phyloP scores from a whole-genome alignment of 2,888 invertebrate genomes.

The Drosophila putrida region DNA sequence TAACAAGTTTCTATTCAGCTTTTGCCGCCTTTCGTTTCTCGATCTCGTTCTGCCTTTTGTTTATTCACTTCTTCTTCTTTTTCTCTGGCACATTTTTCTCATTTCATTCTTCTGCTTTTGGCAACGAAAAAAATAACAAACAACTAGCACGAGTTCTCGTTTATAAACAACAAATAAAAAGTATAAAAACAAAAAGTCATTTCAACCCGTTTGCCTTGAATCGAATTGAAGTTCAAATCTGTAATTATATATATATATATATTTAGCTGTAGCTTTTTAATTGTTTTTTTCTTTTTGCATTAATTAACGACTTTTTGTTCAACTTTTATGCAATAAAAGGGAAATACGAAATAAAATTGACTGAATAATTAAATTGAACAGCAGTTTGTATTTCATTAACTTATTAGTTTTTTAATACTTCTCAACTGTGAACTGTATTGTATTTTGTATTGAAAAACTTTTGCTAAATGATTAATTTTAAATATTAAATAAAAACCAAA shows the following conservation, averaged over 20 bases:
- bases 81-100: constrained; percentile 13
- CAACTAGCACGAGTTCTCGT: constrained; percentile 65
- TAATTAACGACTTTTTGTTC: constrained; percentile 21
- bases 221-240: constrained; percentile 73
- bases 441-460: too few relatives aligned
- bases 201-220: constrained; percentile 76
- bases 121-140: constrained; percentile 51
- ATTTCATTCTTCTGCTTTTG: constrained; percentile 37
- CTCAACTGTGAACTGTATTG: too few relatives aligned
- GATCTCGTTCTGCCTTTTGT: constrained; percentile 16
- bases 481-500: too few relatives aligned
- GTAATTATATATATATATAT: constrained; percentile 62
- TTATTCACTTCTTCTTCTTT: constrained; percentile 25
- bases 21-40: constrained; percentile 8
- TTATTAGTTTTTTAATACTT: neutral
- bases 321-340: neutral
- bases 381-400: neutral
- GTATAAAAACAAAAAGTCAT: constrained; percentile 55
- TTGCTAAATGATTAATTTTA: too few relatives aligned
- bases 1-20: constrained; percentile 16
- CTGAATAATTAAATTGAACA: neutral
- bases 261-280: constrained; percentile 45
- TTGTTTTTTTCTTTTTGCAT: constrained; percentile 1
- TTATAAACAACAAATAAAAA: constrained; percentile 61
- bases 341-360: neutral